Percentiles rank a stretch among this genome's conserved stretches.
Evolutionary conservation across 2,888 invertebrate genomes (phyloP).

Genomic region (Trichacis sp.): DNA sequence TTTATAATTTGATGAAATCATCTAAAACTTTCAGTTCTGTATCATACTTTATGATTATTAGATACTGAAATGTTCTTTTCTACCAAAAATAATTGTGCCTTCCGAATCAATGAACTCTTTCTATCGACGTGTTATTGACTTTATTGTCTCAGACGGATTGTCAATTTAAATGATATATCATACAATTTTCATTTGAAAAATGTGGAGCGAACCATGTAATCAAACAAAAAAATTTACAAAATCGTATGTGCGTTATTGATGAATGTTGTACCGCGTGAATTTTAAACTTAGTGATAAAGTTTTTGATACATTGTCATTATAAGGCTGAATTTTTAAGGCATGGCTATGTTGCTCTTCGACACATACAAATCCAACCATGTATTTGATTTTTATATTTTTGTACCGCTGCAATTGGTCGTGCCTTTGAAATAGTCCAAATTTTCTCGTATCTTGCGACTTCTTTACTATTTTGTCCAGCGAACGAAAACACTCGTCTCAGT

Average conservation of each 20-base stretch:
- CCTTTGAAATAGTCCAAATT: slow-evolving; percentile 53
- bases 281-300: slow-evolving; percentile 22
- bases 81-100: no score
- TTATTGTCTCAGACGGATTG: no score
- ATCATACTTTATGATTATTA: no score
- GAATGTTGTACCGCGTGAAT: slow-evolving; percentile 25
- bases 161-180: no score
- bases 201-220: not conserved
- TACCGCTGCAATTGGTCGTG: slow-evolving; percentile 58
- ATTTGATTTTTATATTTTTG: slow-evolving; percentile 59
- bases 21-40: no score
- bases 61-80: no score
- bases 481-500: no score
- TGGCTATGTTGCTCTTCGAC: slow-evolving; percentile 44
- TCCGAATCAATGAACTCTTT: no score
- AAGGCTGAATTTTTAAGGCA: slow-evolving; percentile 38
- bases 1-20: no score
- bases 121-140: no score
- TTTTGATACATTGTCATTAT: slow-evolving; percentile 35
- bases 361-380: slow-evolving; percentile 45
- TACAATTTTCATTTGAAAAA: not conserved
- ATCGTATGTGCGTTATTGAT: slow-evolving; percentile 22
- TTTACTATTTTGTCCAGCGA: no score
- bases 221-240: slow-evolving; percentile 3
- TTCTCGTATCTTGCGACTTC: no score